Conservation (phyloP, 2,888 invertebrate species). For the Drosophila paramelanica region DNA sequence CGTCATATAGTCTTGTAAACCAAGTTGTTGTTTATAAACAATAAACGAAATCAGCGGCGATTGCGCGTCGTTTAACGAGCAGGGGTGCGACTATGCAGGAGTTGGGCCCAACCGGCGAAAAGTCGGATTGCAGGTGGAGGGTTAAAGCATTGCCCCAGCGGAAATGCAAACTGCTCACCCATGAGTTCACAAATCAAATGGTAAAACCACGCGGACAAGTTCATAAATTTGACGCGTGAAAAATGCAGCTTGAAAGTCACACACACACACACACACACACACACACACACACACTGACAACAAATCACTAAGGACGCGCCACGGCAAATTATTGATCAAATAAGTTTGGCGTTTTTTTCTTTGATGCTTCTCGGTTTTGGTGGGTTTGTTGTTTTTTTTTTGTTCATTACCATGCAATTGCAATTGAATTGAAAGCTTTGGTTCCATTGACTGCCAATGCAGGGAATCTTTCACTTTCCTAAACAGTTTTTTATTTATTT, state of each 20-base stretch:
- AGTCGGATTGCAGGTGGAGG: conserved; percentile 8
- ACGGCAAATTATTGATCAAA: conserved; percentile 79
- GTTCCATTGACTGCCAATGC: conserved; percentile 10
- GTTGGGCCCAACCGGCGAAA: not conserved
- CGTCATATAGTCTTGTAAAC: conserved; percentile 62
- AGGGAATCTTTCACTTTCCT: conserved; percentile 20
- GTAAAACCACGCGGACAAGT: conserved; percentile 49
- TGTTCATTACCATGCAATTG: conserved; percentile 24
- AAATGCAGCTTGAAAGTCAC: conserved; percentile 60
- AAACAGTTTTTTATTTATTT: conserved; percentile 7
- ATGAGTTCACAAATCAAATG: conserved; percentile 73
- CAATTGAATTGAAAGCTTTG: conserved; percentile 16
- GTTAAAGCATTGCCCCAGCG: conserved; percentile 50
- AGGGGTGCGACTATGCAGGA: conserved; percentile 7
- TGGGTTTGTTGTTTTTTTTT: conserved; percentile 13
- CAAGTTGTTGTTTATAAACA: conserved; percentile 80
- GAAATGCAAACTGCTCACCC: conserved; percentile 48
- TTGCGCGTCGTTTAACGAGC: conserved; percentile 32
- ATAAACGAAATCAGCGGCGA: conserved; percentile 67
- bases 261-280: conserved; percentile 16
- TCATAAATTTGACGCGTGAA: conserved; percentile 73
- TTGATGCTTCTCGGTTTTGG: conserved; percentile 4
- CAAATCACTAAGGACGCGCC: conserved; percentile 68
- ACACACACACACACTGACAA: conserved; percentile 17
- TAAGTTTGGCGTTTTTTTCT: conserved; percentile 55